Percentiles rank a stretch among this genome's conserved stretches.
Evolutionary conservation across 2,113 vertebrate genomes (phyloP).

Genomic region (Paradisaea rubra): DNA sequence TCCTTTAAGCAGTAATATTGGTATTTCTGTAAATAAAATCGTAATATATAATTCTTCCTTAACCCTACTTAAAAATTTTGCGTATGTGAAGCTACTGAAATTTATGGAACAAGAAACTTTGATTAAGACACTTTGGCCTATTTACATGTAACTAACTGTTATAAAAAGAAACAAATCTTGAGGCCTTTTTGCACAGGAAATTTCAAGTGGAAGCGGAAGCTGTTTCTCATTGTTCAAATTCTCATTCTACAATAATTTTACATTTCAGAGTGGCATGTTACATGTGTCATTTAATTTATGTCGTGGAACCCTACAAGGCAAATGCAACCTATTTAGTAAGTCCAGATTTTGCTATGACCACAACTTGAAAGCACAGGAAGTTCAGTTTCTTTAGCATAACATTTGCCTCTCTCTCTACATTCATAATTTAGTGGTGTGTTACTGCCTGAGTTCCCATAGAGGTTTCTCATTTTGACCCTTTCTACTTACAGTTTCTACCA

Average conservation of each 20-base stretch:
- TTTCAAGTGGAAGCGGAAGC: conserved; percentile 54
- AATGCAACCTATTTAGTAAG: conserved; percentile 66
- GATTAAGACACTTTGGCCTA: not conserved
- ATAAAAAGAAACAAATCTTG: conserved; percentile 40
- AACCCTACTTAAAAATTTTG: not conserved
- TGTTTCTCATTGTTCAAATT: conserved; percentile 71
- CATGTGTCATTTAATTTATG: conserved; percentile 72
- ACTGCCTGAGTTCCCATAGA: not conserved
- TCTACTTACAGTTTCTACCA: not conserved
- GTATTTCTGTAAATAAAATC: not conserved
- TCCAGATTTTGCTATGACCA: conserved; percentile 63
- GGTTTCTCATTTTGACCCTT: conserved; percentile 17
- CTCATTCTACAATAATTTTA: conserved; percentile 56
- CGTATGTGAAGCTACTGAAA: not conserved
- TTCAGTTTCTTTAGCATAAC: conserved; percentile 52
- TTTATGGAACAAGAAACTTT: not conserved
- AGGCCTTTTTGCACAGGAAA: conserved; percentile 43
- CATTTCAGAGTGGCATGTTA: conserved; percentile 62
- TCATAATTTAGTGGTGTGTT: conserved; percentile 42
- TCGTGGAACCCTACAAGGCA: conserved; percentile 37
- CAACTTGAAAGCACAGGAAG: conserved; percentile 60
- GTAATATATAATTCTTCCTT: not conserved
- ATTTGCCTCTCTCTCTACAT: not conserved
- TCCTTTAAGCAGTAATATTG: not conserved
- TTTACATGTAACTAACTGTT: not conserved